Conservation (phyloP, 30 jellyfish, hydroid and myxozoan genomes). For the Catostylus mosaicus region DNA sequence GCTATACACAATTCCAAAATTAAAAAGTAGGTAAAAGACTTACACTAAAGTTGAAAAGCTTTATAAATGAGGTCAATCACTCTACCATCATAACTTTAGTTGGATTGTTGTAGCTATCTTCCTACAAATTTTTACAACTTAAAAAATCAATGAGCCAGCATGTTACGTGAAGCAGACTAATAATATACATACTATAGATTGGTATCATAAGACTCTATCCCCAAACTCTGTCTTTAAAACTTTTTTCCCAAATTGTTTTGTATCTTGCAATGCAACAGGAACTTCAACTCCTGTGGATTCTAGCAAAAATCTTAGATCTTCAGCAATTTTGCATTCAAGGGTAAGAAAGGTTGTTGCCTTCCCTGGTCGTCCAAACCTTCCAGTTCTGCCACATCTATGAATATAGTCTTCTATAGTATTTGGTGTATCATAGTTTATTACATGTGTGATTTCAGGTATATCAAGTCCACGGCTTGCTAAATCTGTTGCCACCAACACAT, state of each 20-base stretch:
- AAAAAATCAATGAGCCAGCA: no score
- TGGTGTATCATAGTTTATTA: constrained; percentile 88
- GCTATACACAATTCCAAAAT: no score
- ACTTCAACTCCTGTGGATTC: constrained; percentile 69
- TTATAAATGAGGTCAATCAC: no score
- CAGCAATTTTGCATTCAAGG: constrained; percentile 83
- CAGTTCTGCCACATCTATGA: constrained; percentile 97
- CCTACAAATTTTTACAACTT: no score
- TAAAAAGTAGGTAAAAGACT: no score
- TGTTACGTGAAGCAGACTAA: no score
- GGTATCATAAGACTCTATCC: constrained; percentile 65
- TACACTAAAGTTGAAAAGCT: no score
- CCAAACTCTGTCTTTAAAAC: constrained; percentile 88
- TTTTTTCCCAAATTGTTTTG: constrained; percentile 85
- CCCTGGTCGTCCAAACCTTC: constrained; percentile 92
- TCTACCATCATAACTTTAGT: no score
- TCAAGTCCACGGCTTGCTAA: constrained; percentile 93
- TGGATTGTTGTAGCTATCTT: no score
- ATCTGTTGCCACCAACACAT: constrained; percentile 95
- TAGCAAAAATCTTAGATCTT: constrained; percentile 72
- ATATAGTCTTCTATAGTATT: constrained; percentile 83
- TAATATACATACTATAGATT: no score
- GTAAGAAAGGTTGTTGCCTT: constrained; percentile 89
- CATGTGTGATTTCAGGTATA: constrained; percentile 85
- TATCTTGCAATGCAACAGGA: constrained; percentile 77